Evolutionary conservation across 2,113 vertebrate genomes (phyloP), one percentile per base, ranked within the genome.

Genomic region (Sinocyclocheilus rhinocerous): DNA sequence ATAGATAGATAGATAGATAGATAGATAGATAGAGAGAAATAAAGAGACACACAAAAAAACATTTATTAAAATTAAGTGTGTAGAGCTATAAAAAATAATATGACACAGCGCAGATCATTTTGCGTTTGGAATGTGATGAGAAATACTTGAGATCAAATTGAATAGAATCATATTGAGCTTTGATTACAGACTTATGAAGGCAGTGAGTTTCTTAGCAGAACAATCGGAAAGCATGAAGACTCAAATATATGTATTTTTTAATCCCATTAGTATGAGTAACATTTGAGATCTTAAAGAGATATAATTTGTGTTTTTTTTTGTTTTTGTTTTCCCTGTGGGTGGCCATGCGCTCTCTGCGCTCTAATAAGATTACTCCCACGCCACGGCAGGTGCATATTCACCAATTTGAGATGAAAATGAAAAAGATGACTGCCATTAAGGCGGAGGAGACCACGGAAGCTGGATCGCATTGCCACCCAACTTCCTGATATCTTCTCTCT

Each of bases 361-460:
- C 84, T 91, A 48, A 89, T 88, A 86, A 90, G 86, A 87, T 93
- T 87, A 89, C 80, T 84, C 78, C 83, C 77, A 48, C 88, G 67
- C 86, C 87, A 88, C 84, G 91, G 86, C 89, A 82, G 50, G 45
- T 24, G 63, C 48, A 88, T 45, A 55, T 52, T 59, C 76, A 78
- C 75, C 52, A 65, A 86, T 81, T 80, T 85, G 83, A 84, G 45
- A 36, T 87, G 16, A 75, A 85, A 76, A 87, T 76, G n/a, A n/a
- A n/a, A n/a, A n/a, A 52, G 76, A 76, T 63, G 45, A 45, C 80
- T 45, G 16, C 73, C 69, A 24, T 82, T 42, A 24, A 20, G 24
- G 70, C 29, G 13, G 70, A 48, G 82, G 52, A 67, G 75, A 81
- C 76, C 45, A 76, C 59, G 52, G 59, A 45, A 63, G 10, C 70